These are phyloP conservation scores for Progne subis DNA, from an alignment of 2,113 vertebrate genomes.

Conservation along the genomic window DNA sequence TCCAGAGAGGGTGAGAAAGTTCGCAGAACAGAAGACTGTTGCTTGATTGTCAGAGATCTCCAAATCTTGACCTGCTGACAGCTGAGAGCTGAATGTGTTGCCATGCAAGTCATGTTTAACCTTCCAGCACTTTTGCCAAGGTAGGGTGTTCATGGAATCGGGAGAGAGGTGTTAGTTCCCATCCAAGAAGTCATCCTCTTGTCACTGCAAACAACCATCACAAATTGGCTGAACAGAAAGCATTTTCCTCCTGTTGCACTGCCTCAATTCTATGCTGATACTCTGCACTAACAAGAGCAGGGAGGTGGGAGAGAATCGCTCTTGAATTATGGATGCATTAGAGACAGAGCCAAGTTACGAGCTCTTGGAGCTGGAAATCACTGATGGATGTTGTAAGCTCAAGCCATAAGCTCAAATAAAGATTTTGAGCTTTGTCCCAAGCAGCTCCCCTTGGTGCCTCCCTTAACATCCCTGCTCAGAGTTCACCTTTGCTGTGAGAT, in stretches of 20 bases:
- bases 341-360: neutral
- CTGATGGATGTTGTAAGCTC: neutral
- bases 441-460: neutral
- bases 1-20: constrained; percentile 66
- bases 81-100: constrained; percentile 5
- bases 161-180: constrained; percentile 30
- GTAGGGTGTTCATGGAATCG: neutral
- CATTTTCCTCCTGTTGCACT: neutral
- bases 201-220: neutral
- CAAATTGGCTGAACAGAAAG: constrained; percentile 10
- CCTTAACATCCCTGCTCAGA: neutral
- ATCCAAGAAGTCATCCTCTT: neutral
- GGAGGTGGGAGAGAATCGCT: neutral
- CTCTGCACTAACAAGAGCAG: neutral
- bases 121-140: neutral
- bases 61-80: constrained; percentile 21
- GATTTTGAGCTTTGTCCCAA: neutral
- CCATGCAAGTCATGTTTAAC: constrained; percentile 20
- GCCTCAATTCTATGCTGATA: neutral
- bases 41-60: constrained; percentile 30
- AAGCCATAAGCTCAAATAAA: neutral
- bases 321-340: constrained; percentile 3
- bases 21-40: constrained; percentile 26
- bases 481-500: neutral
- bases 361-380: neutral